Evolutionary conservation across 2,888 invertebrate species (phyloP).

Genomic region (Drosophila tanythrix): DNA sequence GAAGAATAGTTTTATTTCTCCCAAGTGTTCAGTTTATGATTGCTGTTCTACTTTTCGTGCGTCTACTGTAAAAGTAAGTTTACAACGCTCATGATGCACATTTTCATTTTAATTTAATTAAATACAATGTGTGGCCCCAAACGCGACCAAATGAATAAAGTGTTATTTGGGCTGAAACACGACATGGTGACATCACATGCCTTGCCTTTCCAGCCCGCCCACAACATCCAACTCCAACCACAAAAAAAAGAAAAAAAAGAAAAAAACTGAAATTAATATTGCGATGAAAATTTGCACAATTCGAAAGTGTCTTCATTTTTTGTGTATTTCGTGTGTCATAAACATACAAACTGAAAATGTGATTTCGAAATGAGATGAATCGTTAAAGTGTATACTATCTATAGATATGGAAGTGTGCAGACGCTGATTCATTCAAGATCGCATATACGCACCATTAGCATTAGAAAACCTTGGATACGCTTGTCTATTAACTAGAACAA

Average conservation of each 20-base stretch:
- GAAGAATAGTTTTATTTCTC: background rate
- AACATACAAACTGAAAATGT: slow-evolving; percentile 5
- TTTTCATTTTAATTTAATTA: slow-evolving; percentile 60
- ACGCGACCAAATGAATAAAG: slow-evolving; percentile 47
- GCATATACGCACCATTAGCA: slow-evolving; percentile 79
- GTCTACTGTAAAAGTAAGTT: slow-evolving; percentile 9
- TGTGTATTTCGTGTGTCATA: slow-evolving; percentile 16
- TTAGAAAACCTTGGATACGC: slow-evolving; percentile 77
- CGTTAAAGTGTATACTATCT: slow-evolving; percentile 41
- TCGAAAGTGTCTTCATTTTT: slow-evolving; percentile 9
- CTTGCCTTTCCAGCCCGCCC: slow-evolving; percentile 53
- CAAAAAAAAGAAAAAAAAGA: slow-evolving; percentile 1
- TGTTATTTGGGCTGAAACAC: slow-evolving; percentile 58
- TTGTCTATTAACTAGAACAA: slow-evolving; percentile 56
- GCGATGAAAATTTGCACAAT: slow-evolving; percentile 29
- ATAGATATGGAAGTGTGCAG: slow-evolving; percentile 16
- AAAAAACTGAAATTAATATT: slow-evolving; percentile 4
- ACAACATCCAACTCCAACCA: slow-evolving; percentile 47
- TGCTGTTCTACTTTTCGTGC: background rate
- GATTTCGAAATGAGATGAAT: slow-evolving; percentile 66
- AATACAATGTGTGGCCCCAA: slow-evolving; percentile 36
- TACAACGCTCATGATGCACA: slow-evolving; percentile 50
- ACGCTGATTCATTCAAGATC: slow-evolving; percentile 65
- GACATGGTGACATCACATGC: slow-evolving; percentile 72
- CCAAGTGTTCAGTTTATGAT: background rate